phyloP scores from a whole-genome alignment of 2,113 vertebrate genomes.

The Callionymus lyra region DNA sequence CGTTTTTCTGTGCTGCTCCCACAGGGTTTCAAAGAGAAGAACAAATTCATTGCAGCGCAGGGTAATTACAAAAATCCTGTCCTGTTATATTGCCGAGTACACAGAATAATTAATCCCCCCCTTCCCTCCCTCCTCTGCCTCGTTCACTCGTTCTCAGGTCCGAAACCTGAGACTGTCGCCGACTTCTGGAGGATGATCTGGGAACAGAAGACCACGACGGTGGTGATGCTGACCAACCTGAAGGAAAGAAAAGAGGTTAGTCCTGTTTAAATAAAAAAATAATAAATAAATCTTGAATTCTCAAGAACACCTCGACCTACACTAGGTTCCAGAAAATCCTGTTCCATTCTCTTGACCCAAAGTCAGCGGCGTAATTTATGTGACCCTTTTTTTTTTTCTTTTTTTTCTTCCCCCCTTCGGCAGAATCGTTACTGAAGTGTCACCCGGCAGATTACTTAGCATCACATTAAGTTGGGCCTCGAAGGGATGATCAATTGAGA shows the following conservation, averaged over 20 bases:
- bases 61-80: conserved; percentile 32
- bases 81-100: background rate
- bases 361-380: conserved; percentile 49
- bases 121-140: too few relatives aligned
- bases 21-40: conserved; percentile 60
- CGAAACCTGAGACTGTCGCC: conserved; percentile 82
- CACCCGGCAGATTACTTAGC: conserved; percentile 49
- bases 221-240: conserved; percentile 94
- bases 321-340: conserved; percentile 12
- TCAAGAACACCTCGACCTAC: background rate
- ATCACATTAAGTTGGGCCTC: conserved; percentile 46
- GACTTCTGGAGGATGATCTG: conserved; percentile 98
- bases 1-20: background rate
- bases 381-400: conserved; percentile 35
- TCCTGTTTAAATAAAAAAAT: too few relatives aligned
- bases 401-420: too few relatives aligned
- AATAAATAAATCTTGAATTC: background rate
- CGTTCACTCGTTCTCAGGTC: conserved; percentile 63
- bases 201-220: conserved; percentile 87
- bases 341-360: conserved; percentile 40
- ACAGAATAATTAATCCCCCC: background rate
- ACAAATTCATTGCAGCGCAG: conserved; percentile 61
- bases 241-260: conserved; percentile 92
- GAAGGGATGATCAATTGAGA: conserved; percentile 61
- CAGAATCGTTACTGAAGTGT: conserved; percentile 43